phyloP scores from a whole-genome alignment of 2,888 invertebrate genomes.

The Epirrita christyi region DNA sequence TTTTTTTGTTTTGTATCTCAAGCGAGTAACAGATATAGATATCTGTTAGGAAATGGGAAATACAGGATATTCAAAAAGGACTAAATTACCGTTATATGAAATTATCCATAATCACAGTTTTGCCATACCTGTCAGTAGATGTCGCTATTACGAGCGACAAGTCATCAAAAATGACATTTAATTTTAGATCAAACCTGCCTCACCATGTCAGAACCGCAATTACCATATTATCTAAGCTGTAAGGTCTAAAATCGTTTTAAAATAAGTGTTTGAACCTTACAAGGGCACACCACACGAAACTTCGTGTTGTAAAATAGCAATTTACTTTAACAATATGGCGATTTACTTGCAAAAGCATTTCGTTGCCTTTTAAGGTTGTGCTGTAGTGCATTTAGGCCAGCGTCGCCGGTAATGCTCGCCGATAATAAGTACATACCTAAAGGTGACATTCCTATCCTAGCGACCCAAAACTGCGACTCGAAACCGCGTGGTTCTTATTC shows the following conservation, averaged over 20 bases:
- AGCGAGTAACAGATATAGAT: too few relatives aligned
- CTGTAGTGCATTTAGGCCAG: conserved; percentile 67
- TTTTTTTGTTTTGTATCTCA: too few relatives aligned
- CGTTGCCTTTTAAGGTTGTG: conserved; percentile 72
- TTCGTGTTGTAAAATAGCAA: conserved; percentile 79
- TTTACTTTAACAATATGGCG: conserved; percentile 80
- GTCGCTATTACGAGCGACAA: conserved; percentile 64
- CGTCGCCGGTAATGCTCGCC: conserved; percentile 62
- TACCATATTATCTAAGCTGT: conserved; percentile 12
- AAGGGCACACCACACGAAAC: conserved; percentile 68
- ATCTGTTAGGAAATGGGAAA: too few relatives aligned
- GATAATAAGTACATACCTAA: conserved; percentile 47
- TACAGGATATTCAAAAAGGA: too few relatives aligned
- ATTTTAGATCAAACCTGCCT: conserved; percentile 41
- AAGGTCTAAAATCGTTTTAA: conserved; percentile 41
- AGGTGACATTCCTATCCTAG: conserved; percentile 3
- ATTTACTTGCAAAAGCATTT: conserved; percentile 69
- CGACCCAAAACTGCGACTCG: not conserved
- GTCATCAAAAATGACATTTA: conserved; percentile 67
- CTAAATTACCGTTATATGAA: conserved; percentile 11
- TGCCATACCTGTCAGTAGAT: conserved; percentile 50
- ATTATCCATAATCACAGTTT: conserved; percentile 16
- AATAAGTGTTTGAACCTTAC: conserved; percentile 29
- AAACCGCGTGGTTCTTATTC: too few relatives aligned
- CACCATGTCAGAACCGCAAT: conserved; percentile 4